Evolutionary conservation across 1,140 invertebrate genomes (phyloP).

Genomic region (Rhagoletis pomonella): DNA sequence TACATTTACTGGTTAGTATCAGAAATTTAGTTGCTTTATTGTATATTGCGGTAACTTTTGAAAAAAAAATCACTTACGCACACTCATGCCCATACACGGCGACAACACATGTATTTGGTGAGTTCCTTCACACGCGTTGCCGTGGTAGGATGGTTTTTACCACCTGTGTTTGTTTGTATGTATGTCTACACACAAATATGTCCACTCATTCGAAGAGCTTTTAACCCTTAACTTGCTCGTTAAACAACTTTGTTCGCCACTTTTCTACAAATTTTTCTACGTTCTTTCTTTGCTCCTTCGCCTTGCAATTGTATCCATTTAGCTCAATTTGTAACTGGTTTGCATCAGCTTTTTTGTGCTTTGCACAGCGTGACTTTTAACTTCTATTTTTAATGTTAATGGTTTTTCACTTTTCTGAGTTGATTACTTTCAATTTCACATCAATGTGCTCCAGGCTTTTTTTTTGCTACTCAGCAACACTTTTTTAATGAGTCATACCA

Average conservation of each 20-base stretch:
- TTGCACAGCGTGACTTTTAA: not conserved
- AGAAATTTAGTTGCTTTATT: not conserved
- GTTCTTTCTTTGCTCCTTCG: not conserved
- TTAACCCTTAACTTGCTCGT: no score
- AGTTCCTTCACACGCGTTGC: not conserved
- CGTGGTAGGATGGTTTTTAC: not conserved
- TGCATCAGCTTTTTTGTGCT: not conserved
- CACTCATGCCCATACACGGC: not conserved
- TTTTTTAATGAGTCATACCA: not conserved
- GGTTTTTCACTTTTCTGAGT: not conserved
- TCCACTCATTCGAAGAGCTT: no score
- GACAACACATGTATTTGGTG: not conserved
- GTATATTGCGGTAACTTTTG: not conserved
- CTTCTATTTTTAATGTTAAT: not conserved
- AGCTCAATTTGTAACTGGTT: not conserved
- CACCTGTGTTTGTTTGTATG: not conserved
- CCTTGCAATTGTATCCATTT: not conserved
- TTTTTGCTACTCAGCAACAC: not conserved
- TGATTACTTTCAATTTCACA: not conserved
- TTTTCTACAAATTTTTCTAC: no score
- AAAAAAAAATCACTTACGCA: slow-evolving; percentile 11
- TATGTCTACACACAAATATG: no score
- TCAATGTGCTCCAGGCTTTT: not conserved
- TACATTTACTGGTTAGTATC: not conserved
- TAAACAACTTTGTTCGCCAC: no score